phyloP scores from a whole-genome alignment of 2,113 vertebrate genomes.

The Cyprinodon brontotheroides region DNA sequence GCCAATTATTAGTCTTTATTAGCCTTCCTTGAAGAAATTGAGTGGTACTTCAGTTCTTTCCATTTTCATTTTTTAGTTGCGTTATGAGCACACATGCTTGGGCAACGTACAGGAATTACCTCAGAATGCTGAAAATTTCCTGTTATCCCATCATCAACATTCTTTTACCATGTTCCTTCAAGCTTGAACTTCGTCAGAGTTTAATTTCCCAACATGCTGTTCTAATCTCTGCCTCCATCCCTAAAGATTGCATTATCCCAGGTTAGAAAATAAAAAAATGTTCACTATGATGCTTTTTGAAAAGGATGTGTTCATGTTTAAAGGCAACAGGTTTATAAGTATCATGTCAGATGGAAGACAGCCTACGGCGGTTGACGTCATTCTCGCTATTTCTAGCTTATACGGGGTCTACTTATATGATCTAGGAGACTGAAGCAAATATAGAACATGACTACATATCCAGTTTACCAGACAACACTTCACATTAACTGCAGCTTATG shows the following conservation, averaged over 20 bases:
- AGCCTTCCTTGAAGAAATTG: too few species aligned
- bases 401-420: conserved; percentile 23
- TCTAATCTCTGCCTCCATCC: neutral
- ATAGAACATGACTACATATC: conserved; percentile 10
- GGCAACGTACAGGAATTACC: conserved; percentile 30
- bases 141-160: conserved; percentile 2
- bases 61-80: neutral
- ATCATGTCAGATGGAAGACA: conserved; percentile 42
- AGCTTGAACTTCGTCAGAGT: neutral
- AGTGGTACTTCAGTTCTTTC: neutral
- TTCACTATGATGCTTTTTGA: neutral
- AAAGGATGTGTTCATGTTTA: conserved; percentile 33
- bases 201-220: neutral
- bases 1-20: too few species aligned
- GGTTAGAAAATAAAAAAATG: neutral
- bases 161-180: conserved; percentile 7
- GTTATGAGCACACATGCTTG: conserved; percentile 22
- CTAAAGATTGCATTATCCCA: neutral
- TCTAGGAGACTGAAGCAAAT: conserved; percentile 25
- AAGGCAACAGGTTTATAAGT: conserved; percentile 11
- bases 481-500: neutral
- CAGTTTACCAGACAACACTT: conserved; percentile 4
- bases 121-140: conserved; percentile 13
- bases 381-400: conserved; percentile 49
- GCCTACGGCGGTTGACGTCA: conserved; percentile 44